Evolutionary conservation across 2,888 invertebrate genomes (phyloP), one percentile per base, ranked within the genome.

Genomic region (Melanotus villosus): DNA sequence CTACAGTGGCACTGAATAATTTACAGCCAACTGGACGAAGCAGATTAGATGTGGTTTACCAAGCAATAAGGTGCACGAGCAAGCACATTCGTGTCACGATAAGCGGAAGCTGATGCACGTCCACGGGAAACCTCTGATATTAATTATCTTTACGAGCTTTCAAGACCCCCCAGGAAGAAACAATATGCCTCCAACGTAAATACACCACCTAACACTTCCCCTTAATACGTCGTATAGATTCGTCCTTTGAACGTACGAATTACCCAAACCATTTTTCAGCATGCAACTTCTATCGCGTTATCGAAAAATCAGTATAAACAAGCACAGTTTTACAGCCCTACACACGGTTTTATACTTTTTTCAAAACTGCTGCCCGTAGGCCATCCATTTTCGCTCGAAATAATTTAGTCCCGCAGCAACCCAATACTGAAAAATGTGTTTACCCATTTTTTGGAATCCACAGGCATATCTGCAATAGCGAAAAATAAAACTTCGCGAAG

Each of bases 31-130:
- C 74, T 76, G 74, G 74, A 75, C 78, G 68, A 65, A 65, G 72
- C 73, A 77, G 77, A 79, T 78, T 77, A 78, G 70, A 73, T 71
- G 76, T 68, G 75, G 74, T 76, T 76, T 76, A 76, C 75, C 71
- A 71, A 73, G 73, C 75, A 74, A 74, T 73, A 75, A 76, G 73
- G 75, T 75, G 69, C 73, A 65, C 65, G 63, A 57, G 63, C 32
- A 52, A 60, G 18, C 52, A 74, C 68, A 73, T 73, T 74, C 70
- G 70, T 69, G 72, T 71, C 72, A 60, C 62, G 65, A 63, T 69
- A 68, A 71, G 68, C 74, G 70, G 72, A 76, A 75, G 68, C 70
- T 72, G 73, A 75, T 75, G 70, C 54, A 52, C 45, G 47, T 65
- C 30, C 41, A 50, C 14, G 36, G 23, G 23, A 52, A 18, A 63